Base-by-base conservation (phyloP, 2,113 vertebrate genomes). In the Anolis sagrei region DNA sequence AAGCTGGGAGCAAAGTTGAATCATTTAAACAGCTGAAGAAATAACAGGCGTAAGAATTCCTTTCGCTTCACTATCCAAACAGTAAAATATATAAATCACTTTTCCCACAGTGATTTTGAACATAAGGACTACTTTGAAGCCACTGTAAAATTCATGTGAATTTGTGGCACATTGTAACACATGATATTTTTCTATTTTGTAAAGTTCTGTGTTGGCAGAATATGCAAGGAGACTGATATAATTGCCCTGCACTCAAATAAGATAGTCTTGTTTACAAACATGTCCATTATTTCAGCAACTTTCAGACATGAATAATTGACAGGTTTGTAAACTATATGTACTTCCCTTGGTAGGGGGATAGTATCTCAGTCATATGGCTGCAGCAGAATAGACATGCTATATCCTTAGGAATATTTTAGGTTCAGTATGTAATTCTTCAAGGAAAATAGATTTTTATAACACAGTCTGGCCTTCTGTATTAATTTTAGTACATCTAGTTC, bases 21-120 rank as follows among this genome's bases (percentile, higher is more conserved):
- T 34, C 70, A 66, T 79, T 85, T 89, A 84, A 90, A 61, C 48
- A 77, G 36, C 69, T 34, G 2, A 62, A 21, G 69, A 86, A 58
- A 81, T 82, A 81, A 61, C 19, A 61, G 23, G 29, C 73, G 49
- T 81, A 32, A 48, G 51, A 68, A 13, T 86, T 90, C 70, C 1
- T 21, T 92, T 92, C 86, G 61, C 10, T 82, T 49, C n/a, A 51
- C 19, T 80, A 32, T 78, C 19, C 51, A 62, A 54, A 44, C 7
- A 85, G 32, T 83, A 0, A 90, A 29, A 68, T 10, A 18, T 49
- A 7, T 14, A 68, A 77, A 6, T 32, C 32, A 27, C 29, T 70
- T 44, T 90, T 89, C 81, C 14, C 32, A 0, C 0, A 58, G 25
- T 32, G n/a, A 69, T 13, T 82, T 34, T 70, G 61, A 36, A 76